A percentile compares a stretch with the other conserved stretches of the same genome.
phyloP scores from a whole-genome alignment of 2,888 invertebrate species.

The Amphipyra berbera region DNA sequence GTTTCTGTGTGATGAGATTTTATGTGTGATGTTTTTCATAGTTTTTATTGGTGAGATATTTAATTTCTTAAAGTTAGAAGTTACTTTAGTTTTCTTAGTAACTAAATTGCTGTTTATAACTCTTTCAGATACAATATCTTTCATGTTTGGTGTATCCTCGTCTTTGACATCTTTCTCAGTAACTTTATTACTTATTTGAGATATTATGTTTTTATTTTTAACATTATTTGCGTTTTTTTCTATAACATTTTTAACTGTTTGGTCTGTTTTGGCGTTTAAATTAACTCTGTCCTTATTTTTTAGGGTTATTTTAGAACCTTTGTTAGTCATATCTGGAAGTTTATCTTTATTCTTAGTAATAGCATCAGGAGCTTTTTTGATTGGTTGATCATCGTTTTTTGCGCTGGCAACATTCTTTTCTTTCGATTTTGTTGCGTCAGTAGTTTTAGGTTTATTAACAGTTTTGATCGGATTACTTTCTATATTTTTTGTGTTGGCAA shows the following conservation, averaged over 20 bases:
- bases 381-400: constrained; percentile 8
- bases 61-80: constrained; percentile 6
- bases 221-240: constrained; percentile 31
- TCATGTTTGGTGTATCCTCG: background rate
- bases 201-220: constrained; percentile 37
- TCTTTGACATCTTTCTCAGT: constrained; percentile 15
- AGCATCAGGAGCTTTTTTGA: background rate
- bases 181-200: constrained; percentile 7
- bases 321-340: background rate
- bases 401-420: constrained; percentile 9
- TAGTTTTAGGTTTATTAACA: constrained; percentile 1
- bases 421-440: background rate
- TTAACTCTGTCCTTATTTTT: background rate
- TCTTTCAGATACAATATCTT: constrained; percentile 7
- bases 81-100: constrained; percentile 7
- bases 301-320: background rate
- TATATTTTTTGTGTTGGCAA: constrained; percentile 15
- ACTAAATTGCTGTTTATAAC: background rate
- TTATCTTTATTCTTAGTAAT: constrained; percentile 11
- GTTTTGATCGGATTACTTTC: background rate
- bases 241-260: constrained; percentile 19
- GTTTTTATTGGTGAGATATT: constrained; percentile 17
- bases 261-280: background rate
- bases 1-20: constrained; percentile 28
- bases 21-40: constrained; percentile 14